Base-by-base conservation (phyloP, 2,888 invertebrate species). In the Apomyelois bistriatella region DNA sequence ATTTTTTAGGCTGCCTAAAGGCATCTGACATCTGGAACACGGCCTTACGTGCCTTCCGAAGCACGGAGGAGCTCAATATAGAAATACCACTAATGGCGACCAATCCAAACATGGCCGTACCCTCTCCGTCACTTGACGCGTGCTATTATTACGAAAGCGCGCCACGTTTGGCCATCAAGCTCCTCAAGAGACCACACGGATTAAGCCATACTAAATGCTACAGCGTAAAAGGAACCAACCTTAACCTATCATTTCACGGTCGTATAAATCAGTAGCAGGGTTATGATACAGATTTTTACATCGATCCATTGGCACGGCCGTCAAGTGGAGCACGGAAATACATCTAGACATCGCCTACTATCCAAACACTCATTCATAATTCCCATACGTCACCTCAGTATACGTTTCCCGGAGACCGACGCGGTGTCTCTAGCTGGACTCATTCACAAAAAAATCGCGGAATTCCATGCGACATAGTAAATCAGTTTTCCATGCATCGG, bases 251-350 rank as follows among this genome's bases (percentile, higher is more conserved):
- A 70, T 72, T 82, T 85, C 83, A 79, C 76, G 83, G 82, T 63
- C 83, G 64, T 65, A 74, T 77, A 79, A 76, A 81, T 82, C 78
- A 79, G 74, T 78, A 74, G 76, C 79, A 71, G 76, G 75, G 76
- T 76, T 82, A 80, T 81, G 81, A 84, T 76, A 79, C 70, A 64
- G 72, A 77, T 83, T 86, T 85, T 86, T 82, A 83, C 72, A 80
- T 75, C 70, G 65, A 69, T 68, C 77, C 73, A 85, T 84, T 82
- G 83, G 81, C 84, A 80, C 70, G 72, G 59, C 64, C 68, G 75
- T 87, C 87, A 84, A 88, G 89, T 83, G 84, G 76, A 59, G 75
- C 73, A 82, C 81, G 72, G 76, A 85, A 87, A 87, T 86, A 89
- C 75, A 76, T 64, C 70, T 77, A 85, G 81, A 82, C 83, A 76